A percentile compares a stretch with the other conserved stretches of the same genome.
Evolutionary conservation across 1,140 invertebrate genomes (phyloP).

Genomic region (Cydia pomonella): DNA sequence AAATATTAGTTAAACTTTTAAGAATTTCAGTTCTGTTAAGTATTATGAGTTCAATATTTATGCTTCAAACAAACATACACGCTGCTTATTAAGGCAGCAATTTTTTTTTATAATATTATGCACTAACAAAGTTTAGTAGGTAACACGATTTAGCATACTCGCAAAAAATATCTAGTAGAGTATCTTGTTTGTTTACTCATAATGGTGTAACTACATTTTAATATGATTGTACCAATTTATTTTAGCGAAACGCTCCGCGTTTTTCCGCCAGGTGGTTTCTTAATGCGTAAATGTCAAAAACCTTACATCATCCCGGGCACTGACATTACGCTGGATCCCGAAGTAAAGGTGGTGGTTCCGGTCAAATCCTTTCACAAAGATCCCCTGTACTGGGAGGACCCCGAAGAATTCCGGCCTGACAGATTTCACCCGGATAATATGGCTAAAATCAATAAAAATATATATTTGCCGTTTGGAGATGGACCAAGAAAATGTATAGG

Average conservation of each 20-base stretch:
- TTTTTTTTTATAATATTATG: no score
- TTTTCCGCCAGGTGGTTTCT: conserved; percentile 54
- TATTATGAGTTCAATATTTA: no score
- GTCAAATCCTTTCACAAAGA: conserved; percentile 74
- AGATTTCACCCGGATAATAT: conserved; percentile 68
- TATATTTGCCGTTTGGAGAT: conserved; percentile 85
- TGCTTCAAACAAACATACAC: no score
- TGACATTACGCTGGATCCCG: conserved; percentile 51
- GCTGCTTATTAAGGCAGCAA: no score
- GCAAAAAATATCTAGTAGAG: no score
- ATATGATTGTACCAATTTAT: conserved; percentile 37
- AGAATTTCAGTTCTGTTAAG: no score
- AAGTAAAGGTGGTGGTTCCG: conserved; percentile 51
- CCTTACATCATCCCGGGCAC: conserved; percentile 60
- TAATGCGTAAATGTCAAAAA: conserved; percentile 55
- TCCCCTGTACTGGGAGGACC: conserved; percentile 71
- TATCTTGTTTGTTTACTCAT: no score
- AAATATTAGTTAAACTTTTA: no score
- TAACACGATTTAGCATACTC: no score
- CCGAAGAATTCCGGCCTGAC: conserved; percentile 78
- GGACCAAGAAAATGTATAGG: conserved; percentile 85
- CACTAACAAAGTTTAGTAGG: no score
- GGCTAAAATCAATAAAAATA: conserved; percentile 60
- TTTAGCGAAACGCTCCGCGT: conserved; percentile 45
- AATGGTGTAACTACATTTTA: no score